Evolutionary conservation across 2,797 vertebrate species (phyloP), one percentile per base, ranked within the genome.

Genomic region (Dicrostonyx torquatus): DNA sequence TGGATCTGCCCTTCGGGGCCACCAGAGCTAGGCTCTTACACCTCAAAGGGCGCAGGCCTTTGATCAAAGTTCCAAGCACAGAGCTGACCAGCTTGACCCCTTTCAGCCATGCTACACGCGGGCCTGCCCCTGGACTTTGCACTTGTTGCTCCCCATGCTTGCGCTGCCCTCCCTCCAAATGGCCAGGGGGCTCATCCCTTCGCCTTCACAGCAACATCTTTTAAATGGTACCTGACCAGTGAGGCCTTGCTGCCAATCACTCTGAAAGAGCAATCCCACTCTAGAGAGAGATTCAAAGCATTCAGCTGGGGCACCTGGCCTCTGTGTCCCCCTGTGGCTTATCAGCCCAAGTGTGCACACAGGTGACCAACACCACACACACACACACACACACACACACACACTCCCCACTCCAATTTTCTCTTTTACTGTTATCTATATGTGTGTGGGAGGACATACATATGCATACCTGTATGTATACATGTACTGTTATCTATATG

Each of bases 1-100:
- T 11, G n/a, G 87, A 40, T 76, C 75, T 89, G 94, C 62, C 83
- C 93, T 90, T 94, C 62, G 43, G 82, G 88, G 87, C n/a, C 58
- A 45, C 43, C 12, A 29, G 79, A 96, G 86, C 18, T 87, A 45
- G n/a, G 53, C 37, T 43, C 84, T 94, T 48, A 34, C 88, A 7
- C 26, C 45, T 55, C 2, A 40, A 37, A 90, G 64, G n/a, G 15
- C 0, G 0, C 13, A 12, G 1, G 24, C 64, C 53, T 94, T 60
- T 87, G 50, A 89, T 0, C 22, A 55, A 45, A 1, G 31, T 11
- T 45, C 24, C 6, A 2, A 14, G 4, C 26, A 72, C 31, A 72
- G 15, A 20, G 7, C 64, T 40, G 85, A 43, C 37, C 60, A 53
- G n/a, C 55, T 31, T 68, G 80, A 77, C 29, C 17, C 34, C 45